Evolutionary conservation across 2,888 invertebrate genomes (phyloP), one percentile per base, ranked within the genome.

Genomic region (Merodon equestris): DNA sequence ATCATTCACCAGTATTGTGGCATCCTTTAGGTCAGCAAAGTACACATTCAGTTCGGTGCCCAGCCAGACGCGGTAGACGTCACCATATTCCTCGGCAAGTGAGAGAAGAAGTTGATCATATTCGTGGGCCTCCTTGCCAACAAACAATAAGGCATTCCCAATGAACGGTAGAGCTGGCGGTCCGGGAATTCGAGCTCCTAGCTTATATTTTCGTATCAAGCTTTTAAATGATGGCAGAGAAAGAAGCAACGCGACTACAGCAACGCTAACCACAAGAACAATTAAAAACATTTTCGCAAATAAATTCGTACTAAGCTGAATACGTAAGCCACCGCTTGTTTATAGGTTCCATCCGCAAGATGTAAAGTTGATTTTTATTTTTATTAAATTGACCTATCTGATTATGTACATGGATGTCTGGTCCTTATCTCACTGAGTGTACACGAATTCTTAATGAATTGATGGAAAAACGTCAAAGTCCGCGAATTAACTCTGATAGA

Each of bases 51-150:
- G 14, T 13, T 51, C 51, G 9, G 9, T 34, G 9, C 34, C 51
- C 1, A 51, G 3, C 51, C 51, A 51, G 14, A 51, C 3, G 12
- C 51, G 51, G 9, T 34, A 51, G 1, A 4, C 4, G 4, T 51
- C 51, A 9, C 51, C 51, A 13, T 51, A 51, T 9, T 13, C 19
- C 18, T 1, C 12, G 4, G 18, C 47, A 12, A 47, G 19, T 50
- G 17, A 19, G 27, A 50, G 9, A 5, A 50, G 13, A 0, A 18
- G 3, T 1, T 7, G 12, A 10, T 17, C 14, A 17, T 47, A 47
- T 17, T 47, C 47, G 47, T 47, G 47, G 10, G 47, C 18, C 10
- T 47, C 19, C 18, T 47, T 47, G 17, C 18, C 18, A 10, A 47
- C 12, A 3, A 5, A 47, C 9, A n/a, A 18, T 7, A 47, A 18